phyloP scores from a whole-genome alignment of 2,797 vertebrate genomes.

The Phalanger gymnotis region DNA sequence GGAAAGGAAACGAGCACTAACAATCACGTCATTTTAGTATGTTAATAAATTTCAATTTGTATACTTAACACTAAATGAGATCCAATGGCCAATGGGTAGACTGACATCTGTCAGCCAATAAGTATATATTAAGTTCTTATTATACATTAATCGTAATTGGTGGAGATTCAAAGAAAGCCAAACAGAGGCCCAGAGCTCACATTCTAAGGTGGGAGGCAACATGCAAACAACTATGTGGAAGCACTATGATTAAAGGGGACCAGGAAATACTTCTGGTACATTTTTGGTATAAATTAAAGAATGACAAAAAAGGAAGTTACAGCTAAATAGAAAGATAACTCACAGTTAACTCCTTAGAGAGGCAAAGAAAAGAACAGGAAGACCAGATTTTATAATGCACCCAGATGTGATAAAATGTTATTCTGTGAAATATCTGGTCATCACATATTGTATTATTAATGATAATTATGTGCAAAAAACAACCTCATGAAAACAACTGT shows the following conservation, averaged over 20 bases:
- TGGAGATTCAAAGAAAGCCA: background rate
- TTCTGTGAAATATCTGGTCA: background rate
- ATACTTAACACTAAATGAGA: background rate
- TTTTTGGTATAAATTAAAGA: background rate
- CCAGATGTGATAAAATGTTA: background rate
- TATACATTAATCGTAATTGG: background rate
- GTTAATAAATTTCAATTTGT: background rate
- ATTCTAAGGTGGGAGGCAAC: background rate
- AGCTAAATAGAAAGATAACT: background rate
- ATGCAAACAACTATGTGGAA: background rate
- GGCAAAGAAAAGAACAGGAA: background rate
- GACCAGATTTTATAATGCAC: background rate
- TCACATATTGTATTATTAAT: background rate
- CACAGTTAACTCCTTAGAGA: background rate
- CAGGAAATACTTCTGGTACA: background rate
- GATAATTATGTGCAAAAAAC: background rate
- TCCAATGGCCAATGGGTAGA: background rate
- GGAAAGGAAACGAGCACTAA: background rate
- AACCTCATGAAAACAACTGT: background rate
- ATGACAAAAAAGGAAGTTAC: background rate
- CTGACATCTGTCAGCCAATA: background rate
- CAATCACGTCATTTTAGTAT: background rate
- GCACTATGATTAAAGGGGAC: background rate
- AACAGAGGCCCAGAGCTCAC: background rate
- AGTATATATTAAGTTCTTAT: background rate